Evolutionary conservation across 2,113 vertebrate genomes (phyloP), one percentile per base, ranked within the genome.

Genomic region (Arvicanthis niloticus): DNA sequence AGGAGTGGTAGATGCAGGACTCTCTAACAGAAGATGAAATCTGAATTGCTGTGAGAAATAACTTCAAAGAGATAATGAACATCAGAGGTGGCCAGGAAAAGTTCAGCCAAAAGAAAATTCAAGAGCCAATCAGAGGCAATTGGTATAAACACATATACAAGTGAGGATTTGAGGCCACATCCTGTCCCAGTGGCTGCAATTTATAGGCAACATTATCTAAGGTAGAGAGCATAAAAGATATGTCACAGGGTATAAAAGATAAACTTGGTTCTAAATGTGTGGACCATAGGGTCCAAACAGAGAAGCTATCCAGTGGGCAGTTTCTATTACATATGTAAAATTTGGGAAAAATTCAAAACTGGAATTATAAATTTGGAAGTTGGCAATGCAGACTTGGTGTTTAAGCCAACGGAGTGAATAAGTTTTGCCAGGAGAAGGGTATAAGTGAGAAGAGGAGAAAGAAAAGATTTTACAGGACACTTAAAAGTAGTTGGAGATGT

Each of bases 281-380:
- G 92, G 85, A 78, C 93, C 92, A 76, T 93, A 40, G 93, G 75
- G 95, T 94, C 70, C 92, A 97, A 96, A 94, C 92, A 70, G 60
- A 92, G 56, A 89, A 91, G 53, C 34, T 93, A 88, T 85, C 76
- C 78, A 97, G 73, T n/a, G 93, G 93, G 87, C 82, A 78, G 48
- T 96, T 93, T 94, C 76, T 73, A 81, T 94, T 96, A 77, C 31
- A 93, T 93, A 97, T 92, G 81, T 80, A 95, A 91, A 93, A 91
- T 58, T 81, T 96, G 88, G 51, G 72, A 78, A 94, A 97, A 88
- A 90, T 93, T 96, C 93, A 81, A 93, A 96, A 88, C 78, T 92
- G 76, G 76, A 95, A 90, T 94, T 85, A 97, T 91, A 95, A 96
- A 95, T 94, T 93, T 93, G 93, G 88, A 88, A 96, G 80, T 40